Evolutionary conservation across 2,888 invertebrate species (phyloP).

Genomic region (Cephus pygmeus): DNA sequence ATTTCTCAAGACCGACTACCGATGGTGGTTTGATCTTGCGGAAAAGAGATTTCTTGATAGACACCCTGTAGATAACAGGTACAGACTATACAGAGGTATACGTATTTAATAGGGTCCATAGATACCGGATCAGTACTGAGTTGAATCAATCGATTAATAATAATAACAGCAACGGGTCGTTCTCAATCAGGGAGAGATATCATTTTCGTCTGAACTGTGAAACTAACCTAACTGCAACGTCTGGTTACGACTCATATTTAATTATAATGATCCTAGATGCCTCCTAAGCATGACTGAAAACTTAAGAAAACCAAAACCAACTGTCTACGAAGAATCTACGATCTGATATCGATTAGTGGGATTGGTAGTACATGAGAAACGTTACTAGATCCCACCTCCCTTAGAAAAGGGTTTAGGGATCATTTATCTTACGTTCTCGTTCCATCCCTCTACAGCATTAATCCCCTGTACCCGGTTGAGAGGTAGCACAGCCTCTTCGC

Average conservation of each 20-base stretch:
- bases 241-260: background rate
- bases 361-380: slow-evolving; percentile 9
- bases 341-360: slow-evolving; percentile 30
- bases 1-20: background rate
- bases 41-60: background rate
- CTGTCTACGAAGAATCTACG: slow-evolving; percentile 19
- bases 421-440: slow-evolving; percentile 32
- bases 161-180: background rate
- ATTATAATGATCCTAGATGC: background rate
- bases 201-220: background rate
- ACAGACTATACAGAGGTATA: background rate
- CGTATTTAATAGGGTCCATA: background rate
- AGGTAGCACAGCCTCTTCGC: background rate
- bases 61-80: slow-evolving; percentile 4
- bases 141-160: background rate
- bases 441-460: slow-evolving; percentile 10
- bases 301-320: background rate
- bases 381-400: background rate
- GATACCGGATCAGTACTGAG: background rate
- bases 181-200: background rate
- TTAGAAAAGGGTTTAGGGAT: slow-evolving; percentile 27
- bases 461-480: slow-evolving; percentile 16
- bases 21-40: background rate
- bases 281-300: background rate
- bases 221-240: background rate